Conservation (phyloP, 1,140 invertebrate species). For the Akabosia matsudoensis region DNA sequence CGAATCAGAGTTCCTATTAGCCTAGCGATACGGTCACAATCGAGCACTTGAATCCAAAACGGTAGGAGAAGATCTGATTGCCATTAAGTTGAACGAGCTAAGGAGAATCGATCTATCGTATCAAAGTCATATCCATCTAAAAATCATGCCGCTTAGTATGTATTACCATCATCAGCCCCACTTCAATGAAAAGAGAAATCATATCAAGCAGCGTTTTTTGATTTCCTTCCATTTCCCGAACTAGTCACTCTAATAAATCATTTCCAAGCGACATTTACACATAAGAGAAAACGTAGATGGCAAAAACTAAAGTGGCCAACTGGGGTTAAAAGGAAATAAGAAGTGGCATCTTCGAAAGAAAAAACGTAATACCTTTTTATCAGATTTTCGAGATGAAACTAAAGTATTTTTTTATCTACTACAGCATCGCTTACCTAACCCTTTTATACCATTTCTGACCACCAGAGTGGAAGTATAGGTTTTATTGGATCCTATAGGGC, state of each 20-base stretch:
- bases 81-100: too few relatives aligned
- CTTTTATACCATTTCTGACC: background rate
- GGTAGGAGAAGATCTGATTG: too few relatives aligned
- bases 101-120: too few relatives aligned
- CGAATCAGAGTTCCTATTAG: background rate
- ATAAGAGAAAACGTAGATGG: background rate
- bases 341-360: background rate
- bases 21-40: too few relatives aligned
- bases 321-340: conserved; percentile 12
- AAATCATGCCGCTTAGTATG: background rate
- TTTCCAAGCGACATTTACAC: conserved; percentile 4
- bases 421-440: too few relatives aligned
- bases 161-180: background rate
- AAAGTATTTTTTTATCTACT: too few relatives aligned
- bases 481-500: background rate
- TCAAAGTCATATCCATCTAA: too few relatives aligned
- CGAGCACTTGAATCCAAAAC: too few relatives aligned
- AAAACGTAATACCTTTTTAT: background rate
- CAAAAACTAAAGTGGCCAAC: conserved; percentile 5
- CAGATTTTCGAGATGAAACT: background rate
- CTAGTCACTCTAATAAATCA: conserved; percentile 8
- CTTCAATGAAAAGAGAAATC: background rate
- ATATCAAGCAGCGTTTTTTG: background rate
- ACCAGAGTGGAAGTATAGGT: background rate
- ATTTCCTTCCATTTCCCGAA: background rate